Evolutionary conservation across 2,113 vertebrate genomes (phyloP).

Genomic region (Glaucidium brasilianum): DNA sequence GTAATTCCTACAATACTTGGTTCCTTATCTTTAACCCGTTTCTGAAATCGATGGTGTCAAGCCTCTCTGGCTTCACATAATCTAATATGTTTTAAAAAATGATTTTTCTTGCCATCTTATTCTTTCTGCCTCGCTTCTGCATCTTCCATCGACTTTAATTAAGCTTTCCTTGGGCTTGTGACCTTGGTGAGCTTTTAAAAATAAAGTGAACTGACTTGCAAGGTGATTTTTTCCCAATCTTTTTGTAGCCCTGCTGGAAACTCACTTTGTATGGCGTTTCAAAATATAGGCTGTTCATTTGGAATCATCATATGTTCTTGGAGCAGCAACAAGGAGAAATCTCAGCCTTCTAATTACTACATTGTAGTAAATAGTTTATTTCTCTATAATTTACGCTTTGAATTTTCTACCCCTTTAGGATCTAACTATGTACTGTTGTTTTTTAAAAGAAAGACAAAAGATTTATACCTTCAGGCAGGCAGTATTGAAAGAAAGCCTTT

Average conservation of each 20-base stretch:
- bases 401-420: not conserved
- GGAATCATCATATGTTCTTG: not conserved
- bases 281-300: conserved; percentile 33
- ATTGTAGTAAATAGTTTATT: conserved; percentile 15
- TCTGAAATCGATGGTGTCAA: conserved; percentile 68
- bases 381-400: not conserved
- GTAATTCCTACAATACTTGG: conserved; percentile 52
- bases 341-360: not conserved
- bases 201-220: conserved; percentile 56
- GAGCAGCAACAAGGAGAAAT: not conserved
- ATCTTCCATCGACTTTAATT: conserved; percentile 69
- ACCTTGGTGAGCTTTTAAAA: conserved; percentile 65
- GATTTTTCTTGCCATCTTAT: conserved; percentile 50
- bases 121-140: conserved; percentile 30
- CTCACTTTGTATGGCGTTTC: not conserved
- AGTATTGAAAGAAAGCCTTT: not conserved
- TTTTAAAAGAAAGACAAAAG: not conserved
- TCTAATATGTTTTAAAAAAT: conserved; percentile 55
- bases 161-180: conserved; percentile 60
- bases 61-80: conserved; percentile 48
- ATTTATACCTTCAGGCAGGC: not conserved
- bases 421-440: not conserved
- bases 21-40: conserved; percentile 63
- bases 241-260: conserved; percentile 42
- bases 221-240: conserved; percentile 50